phyloP scores from a whole-genome alignment of 2,797 vertebrate species.

The Phoeniculus purpureus region DNA sequence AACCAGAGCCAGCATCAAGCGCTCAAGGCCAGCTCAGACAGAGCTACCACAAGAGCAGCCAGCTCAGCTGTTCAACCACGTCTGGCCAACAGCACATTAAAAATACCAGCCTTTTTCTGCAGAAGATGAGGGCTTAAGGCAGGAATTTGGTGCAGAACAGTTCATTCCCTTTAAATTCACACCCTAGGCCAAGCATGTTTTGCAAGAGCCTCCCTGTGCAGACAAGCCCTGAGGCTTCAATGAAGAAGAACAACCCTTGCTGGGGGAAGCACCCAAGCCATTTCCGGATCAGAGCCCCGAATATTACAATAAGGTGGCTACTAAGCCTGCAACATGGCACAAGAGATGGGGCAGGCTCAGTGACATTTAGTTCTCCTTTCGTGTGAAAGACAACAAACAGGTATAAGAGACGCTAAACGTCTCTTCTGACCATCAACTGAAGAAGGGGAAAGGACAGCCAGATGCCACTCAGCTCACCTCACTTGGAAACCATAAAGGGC shows the following conservation, averaged over 20 bases:
- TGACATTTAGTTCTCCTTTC: neutral
- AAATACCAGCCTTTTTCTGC: neutral
- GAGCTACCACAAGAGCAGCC: neutral
- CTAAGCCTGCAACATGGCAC: neutral
- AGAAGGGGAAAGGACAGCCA: neutral
- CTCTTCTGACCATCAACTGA: neutral
- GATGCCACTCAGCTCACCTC: neutral
- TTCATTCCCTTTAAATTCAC: constrained; percentile 62
- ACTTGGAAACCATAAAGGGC: neutral
- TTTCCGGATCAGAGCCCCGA: neutral
- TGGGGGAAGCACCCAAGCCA: constrained; percentile 41
- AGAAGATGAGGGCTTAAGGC: neutral
- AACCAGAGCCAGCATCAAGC: neutral
- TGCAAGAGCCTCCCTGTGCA: constrained; percentile 66
- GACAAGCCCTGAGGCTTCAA: constrained; percentile 59
- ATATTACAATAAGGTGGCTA: fast-evolving
- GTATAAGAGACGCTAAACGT: neutral
- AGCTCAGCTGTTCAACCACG: neutral
- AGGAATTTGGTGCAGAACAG: neutral
- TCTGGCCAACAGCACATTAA: fast-evolving
- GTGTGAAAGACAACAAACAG: neutral
- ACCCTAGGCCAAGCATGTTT: constrained; percentile 55
- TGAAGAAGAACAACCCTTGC: neutral
- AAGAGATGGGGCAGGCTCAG: neutral
- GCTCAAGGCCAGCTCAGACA: neutral